phyloP scores from a whole-genome alignment of 2,797 vertebrate species.

The Poecile montanus region DNA sequence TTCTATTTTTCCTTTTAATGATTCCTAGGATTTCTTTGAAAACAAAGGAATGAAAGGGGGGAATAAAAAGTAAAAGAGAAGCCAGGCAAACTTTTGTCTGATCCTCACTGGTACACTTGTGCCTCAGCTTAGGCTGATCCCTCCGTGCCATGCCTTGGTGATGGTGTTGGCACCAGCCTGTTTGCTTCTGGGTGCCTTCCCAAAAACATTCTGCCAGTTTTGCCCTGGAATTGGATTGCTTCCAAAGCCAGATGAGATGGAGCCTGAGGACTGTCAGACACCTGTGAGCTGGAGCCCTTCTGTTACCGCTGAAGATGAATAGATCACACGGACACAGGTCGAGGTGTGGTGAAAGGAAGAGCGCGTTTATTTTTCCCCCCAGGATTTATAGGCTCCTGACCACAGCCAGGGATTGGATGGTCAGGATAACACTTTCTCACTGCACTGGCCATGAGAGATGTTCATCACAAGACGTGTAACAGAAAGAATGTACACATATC shows the following conservation, averaged over 20 bases:
- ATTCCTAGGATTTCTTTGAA: not conserved
- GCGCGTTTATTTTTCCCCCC: too few relatives aligned
- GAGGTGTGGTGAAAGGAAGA: too few relatives aligned
- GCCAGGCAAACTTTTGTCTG: not conserved
- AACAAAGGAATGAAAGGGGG: not conserved
- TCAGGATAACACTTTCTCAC: too few relatives aligned
- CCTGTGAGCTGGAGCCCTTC: not conserved
- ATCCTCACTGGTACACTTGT: not conserved
- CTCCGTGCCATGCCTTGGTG: not conserved
- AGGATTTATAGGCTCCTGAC: too few relatives aligned
- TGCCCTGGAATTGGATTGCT: not conserved
- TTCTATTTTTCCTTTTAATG: not conserved
- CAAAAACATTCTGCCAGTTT: not conserved
- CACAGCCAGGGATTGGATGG: too few relatives aligned
- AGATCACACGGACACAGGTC: too few relatives aligned
- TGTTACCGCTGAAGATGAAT: not conserved
- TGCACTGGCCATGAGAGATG: too few relatives aligned
- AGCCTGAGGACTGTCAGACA: not conserved
- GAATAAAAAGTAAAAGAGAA: not conserved
- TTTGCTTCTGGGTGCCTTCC: not conserved
- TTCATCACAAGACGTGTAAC: too few relatives aligned
- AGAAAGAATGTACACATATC: too few relatives aligned
- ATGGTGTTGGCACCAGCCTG: not conserved
- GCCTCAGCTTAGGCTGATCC: not conserved
- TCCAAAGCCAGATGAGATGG: not conserved